A percentile compares a stretch with the other conserved stretches of the same genome.
phyloP scores from a whole-genome alignment of 1,140 invertebrate species.

The Agrypnia vestita region DNA sequence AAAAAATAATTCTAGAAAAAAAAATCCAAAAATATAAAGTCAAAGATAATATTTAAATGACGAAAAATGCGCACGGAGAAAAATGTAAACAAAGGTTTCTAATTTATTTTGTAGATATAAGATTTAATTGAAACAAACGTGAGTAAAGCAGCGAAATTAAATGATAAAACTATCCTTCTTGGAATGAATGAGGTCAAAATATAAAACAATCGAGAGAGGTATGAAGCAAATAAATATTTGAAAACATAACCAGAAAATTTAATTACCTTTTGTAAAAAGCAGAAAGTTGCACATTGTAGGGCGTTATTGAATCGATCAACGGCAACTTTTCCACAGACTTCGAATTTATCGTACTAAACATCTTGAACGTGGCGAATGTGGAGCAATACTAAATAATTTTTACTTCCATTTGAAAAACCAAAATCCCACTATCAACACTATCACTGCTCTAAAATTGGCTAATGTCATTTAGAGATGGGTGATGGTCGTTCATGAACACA shows the following conservation, averaged over 20 bases:
- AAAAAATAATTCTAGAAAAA: no score
- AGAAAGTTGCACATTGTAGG: conserved; percentile 65
- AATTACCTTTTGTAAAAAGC: conserved; percentile 67
- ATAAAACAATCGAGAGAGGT: neutral
- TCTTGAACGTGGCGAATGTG: neutral
- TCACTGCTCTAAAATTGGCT: no score
- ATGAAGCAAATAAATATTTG: neutral
- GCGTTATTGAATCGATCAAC: conserved; percentile 65
- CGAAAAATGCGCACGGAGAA: no score
- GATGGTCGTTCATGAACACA: no score
- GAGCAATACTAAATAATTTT: conserved; percentile 15
- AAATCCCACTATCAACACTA: no score
- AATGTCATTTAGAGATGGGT: no score
- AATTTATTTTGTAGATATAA: neutral
- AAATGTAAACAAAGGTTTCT: neutral
- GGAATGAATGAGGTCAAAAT: no score
- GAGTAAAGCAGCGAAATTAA: neutral
- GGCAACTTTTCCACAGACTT: conserved; percentile 50
- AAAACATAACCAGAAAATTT: conserved; percentile 50
- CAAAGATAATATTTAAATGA: no score
- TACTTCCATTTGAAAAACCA: conserved; percentile 1
- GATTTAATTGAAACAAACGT: neutral
- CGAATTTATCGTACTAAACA: conserved; percentile 27
- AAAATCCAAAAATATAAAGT: no score
- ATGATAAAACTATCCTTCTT: no score